Percentiles rank a stretch among this genome's conserved stretches.
phyloP scores from a whole-genome alignment of 1,140 invertebrate species.

The Heliconius himera region DNA sequence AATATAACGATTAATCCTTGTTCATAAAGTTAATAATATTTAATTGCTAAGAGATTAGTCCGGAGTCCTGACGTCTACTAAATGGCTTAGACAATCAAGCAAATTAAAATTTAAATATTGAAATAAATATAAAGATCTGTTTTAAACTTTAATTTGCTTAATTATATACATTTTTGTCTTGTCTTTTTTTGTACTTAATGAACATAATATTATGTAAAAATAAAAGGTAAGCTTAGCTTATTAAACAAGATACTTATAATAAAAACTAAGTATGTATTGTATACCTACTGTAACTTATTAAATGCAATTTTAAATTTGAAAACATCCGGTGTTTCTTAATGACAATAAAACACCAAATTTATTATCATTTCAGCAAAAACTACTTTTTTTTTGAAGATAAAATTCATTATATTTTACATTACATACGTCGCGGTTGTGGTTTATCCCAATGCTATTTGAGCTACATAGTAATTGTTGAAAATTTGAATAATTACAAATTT shows the following conservation, averaged over 20 bases:
- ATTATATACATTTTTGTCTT: background rate
- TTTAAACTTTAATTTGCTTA: background rate
- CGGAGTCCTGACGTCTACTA: background rate
- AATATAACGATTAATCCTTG: too few species aligned
- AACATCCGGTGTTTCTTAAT: background rate
- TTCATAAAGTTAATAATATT: background rate
- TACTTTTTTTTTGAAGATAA: background rate
- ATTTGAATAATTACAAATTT: slow-evolving; percentile 33
- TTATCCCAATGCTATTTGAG: slow-evolving; percentile 3
- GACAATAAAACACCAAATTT: background rate
- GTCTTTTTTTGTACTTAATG: background rate
- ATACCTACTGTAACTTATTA: background rate
- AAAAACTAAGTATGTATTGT: background rate
- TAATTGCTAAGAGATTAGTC: background rate
- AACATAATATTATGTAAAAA: background rate
- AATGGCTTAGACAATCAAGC: background rate
- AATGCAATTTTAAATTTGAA: background rate
- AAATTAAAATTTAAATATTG: slow-evolving; percentile 11
- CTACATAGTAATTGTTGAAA: slow-evolving; percentile 20
- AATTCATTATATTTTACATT: background rate
- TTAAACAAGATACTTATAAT: too few species aligned
- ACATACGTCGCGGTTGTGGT: background rate
- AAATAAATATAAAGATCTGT: background rate
- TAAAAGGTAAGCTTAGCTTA: too few species aligned
- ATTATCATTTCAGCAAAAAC: background rate